These are phyloP conservation scores for Apamea monoglypha DNA, from an alignment of 2,888 invertebrate genomes.

Conservation along the genomic window DNA sequence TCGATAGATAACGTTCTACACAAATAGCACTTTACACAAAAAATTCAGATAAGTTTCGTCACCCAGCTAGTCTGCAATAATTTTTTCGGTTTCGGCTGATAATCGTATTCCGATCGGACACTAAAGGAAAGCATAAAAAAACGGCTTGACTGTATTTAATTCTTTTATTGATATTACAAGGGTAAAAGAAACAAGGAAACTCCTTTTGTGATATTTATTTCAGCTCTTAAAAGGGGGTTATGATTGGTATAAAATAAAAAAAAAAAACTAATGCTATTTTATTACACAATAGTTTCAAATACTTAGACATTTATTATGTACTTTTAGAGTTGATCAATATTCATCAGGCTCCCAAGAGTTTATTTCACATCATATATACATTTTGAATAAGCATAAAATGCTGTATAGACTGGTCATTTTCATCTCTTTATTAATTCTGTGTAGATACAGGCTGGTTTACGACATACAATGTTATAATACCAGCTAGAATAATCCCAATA, in stretches of 20 bases:
- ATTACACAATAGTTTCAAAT: constrained; percentile 79
- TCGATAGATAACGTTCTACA: no score
- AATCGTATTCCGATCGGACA: no score
- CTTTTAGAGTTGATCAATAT: constrained; percentile 74
- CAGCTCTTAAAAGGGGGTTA: constrained; percentile 82
- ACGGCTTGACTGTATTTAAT: background rate
- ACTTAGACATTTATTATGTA: constrained; percentile 80
- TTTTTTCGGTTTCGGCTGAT: no score
- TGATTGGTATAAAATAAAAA: constrained; percentile 85
- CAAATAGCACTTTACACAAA: no score
- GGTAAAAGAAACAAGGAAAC: constrained; percentile 53
- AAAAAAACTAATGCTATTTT: constrained; percentile 79
- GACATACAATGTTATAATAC: constrained; percentile 46
- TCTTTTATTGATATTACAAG: background rate
- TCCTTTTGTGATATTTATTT: constrained; percentile 83
- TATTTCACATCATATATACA: constrained; percentile 68
- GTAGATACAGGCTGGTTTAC: constrained; percentile 38
- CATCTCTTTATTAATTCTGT: constrained; percentile 39
- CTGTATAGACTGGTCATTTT: constrained; percentile 60
- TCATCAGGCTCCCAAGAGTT: constrained; percentile 61
- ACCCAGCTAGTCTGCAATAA: no score
- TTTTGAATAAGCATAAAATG: constrained; percentile 68
- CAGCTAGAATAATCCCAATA: constrained; percentile 54
- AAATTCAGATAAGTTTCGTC: no score
- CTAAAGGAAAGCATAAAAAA: no score